Evolutionary conservation across 2,888 invertebrate genomes (phyloP).

Genomic region (Cancer borealis): DNA sequence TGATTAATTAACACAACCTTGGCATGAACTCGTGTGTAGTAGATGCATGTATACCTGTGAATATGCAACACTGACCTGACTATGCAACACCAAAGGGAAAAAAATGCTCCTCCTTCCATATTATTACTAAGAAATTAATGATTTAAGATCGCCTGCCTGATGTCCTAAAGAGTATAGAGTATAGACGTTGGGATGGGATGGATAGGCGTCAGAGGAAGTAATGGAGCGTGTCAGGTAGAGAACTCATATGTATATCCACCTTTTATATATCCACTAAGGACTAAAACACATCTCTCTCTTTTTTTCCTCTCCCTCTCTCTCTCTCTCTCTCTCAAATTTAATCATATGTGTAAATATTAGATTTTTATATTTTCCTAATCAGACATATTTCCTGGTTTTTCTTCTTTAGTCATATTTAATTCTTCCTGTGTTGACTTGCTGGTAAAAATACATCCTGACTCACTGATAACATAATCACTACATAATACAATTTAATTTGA

Average conservation of each 20-base stretch:
- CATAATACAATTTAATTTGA: background rate
- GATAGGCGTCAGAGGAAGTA: no score
- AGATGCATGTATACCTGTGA: background rate
- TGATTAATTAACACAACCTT: conserved; percentile 11
- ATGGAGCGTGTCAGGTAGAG: no score
- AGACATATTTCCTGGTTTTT: background rate
- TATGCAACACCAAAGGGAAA: background rate
- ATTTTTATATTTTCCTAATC: background rate
- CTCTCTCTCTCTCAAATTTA: background rate
- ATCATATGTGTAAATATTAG: background rate
- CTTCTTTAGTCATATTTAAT: background rate
- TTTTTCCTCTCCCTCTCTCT: no score
- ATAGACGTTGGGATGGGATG: background rate
- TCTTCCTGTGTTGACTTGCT: background rate
- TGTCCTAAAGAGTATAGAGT: background rate
- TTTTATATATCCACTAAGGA: no score
- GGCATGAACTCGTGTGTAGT: background rate
- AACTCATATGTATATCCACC: no score
- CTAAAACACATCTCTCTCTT: no score
- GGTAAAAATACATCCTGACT: background rate
- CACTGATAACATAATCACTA: background rate
- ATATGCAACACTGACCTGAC: background rate
- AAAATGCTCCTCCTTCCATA: background rate
- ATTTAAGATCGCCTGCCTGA: background rate
- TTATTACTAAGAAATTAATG: background rate